Conservation (phyloP, 2,113 vertebrate genomes). For the Scophthalmus maximus region DNA sequence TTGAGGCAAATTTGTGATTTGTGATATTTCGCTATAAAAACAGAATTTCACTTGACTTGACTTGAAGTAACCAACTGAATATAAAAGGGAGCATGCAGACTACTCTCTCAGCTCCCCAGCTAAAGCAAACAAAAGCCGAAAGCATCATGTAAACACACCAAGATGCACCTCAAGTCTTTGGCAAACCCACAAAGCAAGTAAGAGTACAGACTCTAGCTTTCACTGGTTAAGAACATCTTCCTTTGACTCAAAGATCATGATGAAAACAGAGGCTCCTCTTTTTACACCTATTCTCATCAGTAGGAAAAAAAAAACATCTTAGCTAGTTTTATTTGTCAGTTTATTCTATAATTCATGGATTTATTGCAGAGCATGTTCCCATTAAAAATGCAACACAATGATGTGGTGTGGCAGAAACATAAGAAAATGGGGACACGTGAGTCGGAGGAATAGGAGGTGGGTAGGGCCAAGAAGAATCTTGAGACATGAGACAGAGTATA, state of each 20-base stretch:
- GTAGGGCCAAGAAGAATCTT: slow-evolving; percentile 17
- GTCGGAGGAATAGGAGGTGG: slow-evolving; percentile 11
- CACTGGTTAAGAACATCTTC: slow-evolving; percentile 5
- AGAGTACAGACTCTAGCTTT: slow-evolving; percentile 11
- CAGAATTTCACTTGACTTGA: not conserved
- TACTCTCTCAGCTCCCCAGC: slow-evolving; percentile 7
- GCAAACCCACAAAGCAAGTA: slow-evolving; percentile 32
- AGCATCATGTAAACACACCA: not conserved
- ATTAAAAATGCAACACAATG: slow-evolving; percentile 72
- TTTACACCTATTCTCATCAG: slow-evolving; percentile 26
- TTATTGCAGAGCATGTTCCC: slow-evolving; percentile 53
- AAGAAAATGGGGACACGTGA: slow-evolving; percentile 46
- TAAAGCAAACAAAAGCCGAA: not conserved
- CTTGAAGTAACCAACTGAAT: not conserved
- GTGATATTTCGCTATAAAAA: not conserved
- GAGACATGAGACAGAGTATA: slow-evolving; percentile 5
- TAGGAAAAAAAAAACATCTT: not conserved
- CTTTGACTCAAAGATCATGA: slow-evolving; percentile 18
- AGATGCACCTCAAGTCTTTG: slow-evolving; percentile 15
- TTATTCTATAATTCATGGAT: slow-evolving; percentile 72
- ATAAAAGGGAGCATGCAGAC: not conserved
- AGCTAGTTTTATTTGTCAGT: slow-evolving; percentile 64
- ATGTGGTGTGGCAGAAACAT: slow-evolving; percentile 54
- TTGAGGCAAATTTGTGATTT: not conserved
- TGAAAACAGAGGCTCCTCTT: slow-evolving; percentile 24